Evolutionary conservation across 2,113 vertebrate species (phyloP).

Genomic region (Ahaetulla prasina): DNA sequence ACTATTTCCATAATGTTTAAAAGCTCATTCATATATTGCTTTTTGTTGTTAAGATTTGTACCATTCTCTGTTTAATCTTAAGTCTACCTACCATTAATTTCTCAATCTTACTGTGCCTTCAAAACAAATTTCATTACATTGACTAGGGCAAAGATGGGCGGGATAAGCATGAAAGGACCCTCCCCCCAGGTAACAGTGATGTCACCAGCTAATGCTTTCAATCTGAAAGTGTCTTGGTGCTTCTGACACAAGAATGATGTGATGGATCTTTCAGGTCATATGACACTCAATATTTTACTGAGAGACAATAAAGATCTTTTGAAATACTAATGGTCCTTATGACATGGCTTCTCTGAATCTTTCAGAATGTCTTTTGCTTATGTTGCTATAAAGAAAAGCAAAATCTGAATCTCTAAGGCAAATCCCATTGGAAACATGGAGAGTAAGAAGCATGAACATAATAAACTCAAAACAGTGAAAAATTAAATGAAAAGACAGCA

Average conservation of each 20-base stretch:
- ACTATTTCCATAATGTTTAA: neutral
- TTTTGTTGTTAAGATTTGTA: neutral
- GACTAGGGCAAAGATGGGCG: neutral
- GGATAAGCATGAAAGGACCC: neutral
- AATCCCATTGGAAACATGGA: neutral
- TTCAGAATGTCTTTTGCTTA: neutral
- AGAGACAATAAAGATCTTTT: neutral
- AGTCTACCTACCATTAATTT: neutral
- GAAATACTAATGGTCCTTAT: neutral
- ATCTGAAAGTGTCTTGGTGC: neutral
- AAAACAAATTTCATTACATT: neutral
- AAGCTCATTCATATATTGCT: neutral
- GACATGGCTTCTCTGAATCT: neutral
- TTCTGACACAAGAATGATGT: neutral
- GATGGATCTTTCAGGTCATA: neutral
- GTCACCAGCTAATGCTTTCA: neutral
- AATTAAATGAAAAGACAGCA: neutral
- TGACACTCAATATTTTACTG: neutral
- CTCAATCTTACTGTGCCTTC: neutral
- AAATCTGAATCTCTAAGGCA: neutral
- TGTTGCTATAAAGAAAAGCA: neutral
- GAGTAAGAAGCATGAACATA: neutral
- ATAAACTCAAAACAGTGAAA: neutral
- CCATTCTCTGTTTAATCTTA: neutral
- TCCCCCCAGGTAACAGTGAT: neutral